phyloP scores from a whole-genome alignment of 1,140 invertebrate genomes.

The Drosophila grimshawi region DNA sequence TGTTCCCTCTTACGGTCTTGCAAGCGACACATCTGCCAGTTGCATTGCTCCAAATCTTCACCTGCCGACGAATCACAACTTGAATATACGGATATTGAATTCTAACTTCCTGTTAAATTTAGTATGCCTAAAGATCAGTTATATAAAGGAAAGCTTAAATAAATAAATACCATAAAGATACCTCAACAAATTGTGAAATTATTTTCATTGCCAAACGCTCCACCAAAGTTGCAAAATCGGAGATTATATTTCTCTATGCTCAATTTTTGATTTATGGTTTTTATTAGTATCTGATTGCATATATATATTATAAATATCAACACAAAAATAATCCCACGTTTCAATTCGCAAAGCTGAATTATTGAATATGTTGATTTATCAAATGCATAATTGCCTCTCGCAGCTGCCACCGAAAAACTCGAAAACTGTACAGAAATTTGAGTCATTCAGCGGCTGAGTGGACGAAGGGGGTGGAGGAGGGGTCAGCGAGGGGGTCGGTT shows the following conservation, averaged over 20 bases:
- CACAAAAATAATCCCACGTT: conserved; percentile 10
- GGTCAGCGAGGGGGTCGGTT: not conserved
- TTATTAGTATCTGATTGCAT: not conserved
- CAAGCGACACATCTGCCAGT: too few relatives aligned
- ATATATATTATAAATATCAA: not conserved
- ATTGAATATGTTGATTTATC: conserved; percentile 11
- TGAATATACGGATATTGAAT: too few relatives aligned
- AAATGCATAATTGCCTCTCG: conserved; percentile 9
- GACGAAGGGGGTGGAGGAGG: not conserved
- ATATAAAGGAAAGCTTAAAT: too few relatives aligned
- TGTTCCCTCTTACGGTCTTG: too few relatives aligned
- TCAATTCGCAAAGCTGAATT: not conserved
- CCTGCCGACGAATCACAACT: too few relatives aligned
- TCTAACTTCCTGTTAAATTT: too few relatives aligned
- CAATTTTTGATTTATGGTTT: not conserved
- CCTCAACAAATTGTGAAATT: too few relatives aligned
- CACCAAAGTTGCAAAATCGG: not conserved
- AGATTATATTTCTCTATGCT: not conserved
- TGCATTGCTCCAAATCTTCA: too few relatives aligned
- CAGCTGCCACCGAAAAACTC: conserved; percentile 1
- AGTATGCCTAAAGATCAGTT: too few relatives aligned
- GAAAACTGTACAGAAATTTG: conserved; percentile 13
- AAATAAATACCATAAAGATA: too few relatives aligned
- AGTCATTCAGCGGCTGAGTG: conserved; percentile 21
- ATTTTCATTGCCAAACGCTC: too few relatives aligned